Base-by-base conservation (phyloP, 2,113 vertebrate genomes). In the Megaptera novaeangliae region DNA sequence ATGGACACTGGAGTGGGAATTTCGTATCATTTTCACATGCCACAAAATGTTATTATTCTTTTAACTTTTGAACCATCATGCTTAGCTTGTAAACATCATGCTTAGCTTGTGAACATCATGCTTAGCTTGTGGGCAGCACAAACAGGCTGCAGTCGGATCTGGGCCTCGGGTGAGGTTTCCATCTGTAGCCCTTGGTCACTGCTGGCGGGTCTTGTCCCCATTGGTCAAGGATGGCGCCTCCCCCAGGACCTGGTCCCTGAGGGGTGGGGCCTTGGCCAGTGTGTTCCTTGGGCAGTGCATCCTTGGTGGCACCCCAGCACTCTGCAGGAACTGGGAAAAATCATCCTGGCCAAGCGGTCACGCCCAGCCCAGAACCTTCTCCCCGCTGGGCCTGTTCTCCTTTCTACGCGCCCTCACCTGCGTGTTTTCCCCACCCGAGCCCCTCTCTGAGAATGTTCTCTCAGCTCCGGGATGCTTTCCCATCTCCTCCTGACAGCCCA, bases 381-480 rank as follows among this genome's bases (percentile, higher is more conserved):
- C 27, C 25, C n/a, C 1, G 0, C 0, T 1, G 1, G 3, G 55
- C 14, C 49, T 7, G 6, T 61, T 5, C 31, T 46, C 12, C 5
- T 23, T 63, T 49, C 75, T 8, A 11, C 11, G 64, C 23, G 6
- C 49, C 78, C 23, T n/a, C 63, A 7, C 1, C 23, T 4, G 0
- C 0, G 0, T 5, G 10, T 31, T 49, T 9, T 9, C 10, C 71
- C 75, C 8, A 1, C n/a, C 36, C 21, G 3, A 6, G 34, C 44
- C 61, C 64, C 36, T 88, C 64, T 77, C 44, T 86, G 78, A 69
- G 68, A 92, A 64, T 5, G 6, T 41, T 34, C 34, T 15, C 44
- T 34, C 44, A 18, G 74, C 0, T 4, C 27, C 20, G 2, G 25
- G 10, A 27, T 18, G 52, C 31, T 29, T 36, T 64, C 20, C 2